phyloP scores from a whole-genome alignment of 2,113 vertebrate species.

The Pteruthius melanotis region DNA sequence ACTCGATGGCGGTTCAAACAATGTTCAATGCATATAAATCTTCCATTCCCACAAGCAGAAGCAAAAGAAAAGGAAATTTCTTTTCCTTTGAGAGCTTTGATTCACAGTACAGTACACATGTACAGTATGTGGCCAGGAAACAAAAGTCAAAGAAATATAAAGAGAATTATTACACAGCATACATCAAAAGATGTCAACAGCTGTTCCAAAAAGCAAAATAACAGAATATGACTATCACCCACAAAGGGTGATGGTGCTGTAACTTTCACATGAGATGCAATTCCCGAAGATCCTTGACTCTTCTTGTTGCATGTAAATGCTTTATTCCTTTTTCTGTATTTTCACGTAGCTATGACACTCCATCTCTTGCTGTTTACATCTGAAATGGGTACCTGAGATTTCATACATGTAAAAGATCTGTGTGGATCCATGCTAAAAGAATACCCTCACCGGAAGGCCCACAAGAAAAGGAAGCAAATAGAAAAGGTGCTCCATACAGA shows the following conservation, averaged over 20 bases:
- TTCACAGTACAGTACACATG: neutral
- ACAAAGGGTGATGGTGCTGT: neutral
- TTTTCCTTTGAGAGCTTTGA: neutral
- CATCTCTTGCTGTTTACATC: neutral
- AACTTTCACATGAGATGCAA: neutral
- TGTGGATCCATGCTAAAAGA: neutral
- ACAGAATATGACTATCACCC: neutral
- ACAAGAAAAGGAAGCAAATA: neutral
- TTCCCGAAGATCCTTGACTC: neutral
- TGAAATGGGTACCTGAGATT: neutral
- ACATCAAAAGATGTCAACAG: neutral
- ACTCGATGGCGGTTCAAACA: neutral
- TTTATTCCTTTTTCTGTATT: neutral
- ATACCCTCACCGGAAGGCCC: neutral
- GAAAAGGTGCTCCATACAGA: neutral
- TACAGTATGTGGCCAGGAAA: neutral
- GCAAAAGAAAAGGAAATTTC: neutral
- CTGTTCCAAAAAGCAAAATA: neutral
- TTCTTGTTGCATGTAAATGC: neutral
- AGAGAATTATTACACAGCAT: neutral
- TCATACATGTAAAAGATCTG: neutral
- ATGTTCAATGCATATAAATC: neutral
- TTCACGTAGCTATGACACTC: neutral
- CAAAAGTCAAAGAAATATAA: neutral
- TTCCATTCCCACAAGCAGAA: neutral